phyloP scores from a whole-genome alignment of 2,797 vertebrate species.

The Rhinatrema bivittatum region DNA sequence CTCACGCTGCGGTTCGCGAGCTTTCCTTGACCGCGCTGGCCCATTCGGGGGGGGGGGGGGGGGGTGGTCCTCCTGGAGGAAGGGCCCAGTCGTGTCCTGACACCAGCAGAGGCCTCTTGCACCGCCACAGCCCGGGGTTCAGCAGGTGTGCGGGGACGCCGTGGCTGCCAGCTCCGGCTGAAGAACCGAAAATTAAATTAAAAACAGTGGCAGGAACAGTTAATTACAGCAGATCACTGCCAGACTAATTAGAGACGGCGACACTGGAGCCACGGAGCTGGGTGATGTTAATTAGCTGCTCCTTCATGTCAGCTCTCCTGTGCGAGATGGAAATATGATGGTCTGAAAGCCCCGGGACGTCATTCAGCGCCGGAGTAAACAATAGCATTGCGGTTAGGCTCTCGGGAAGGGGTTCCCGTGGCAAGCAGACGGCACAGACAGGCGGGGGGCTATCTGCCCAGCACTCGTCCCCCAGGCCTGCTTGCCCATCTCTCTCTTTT shows the following conservation, averaged over 20 bases:
- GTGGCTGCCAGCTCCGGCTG: conserved; percentile 29
- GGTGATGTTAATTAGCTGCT: conserved; percentile 66
- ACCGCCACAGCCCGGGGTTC: conserved; percentile 14
- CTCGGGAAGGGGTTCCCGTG: too few relatives aligned
- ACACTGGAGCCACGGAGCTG: conserved; percentile 58
- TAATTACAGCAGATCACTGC: conserved; percentile 68
- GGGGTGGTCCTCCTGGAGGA: too few relatives aligned
- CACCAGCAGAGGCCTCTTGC: background rate
- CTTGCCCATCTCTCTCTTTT: too few relatives aligned
- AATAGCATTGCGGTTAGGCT: too few relatives aligned
- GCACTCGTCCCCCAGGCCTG: too few relatives aligned
- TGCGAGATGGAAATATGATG: conserved; percentile 45
- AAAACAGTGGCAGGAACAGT: conserved; percentile 56
- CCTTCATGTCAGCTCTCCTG: conserved; percentile 58
- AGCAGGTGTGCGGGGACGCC: conserved; percentile 8
- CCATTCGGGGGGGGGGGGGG: too few relatives aligned
- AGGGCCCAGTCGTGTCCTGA: background rate
- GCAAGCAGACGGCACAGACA: too few relatives aligned
- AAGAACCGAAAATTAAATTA: conserved; percentile 64
- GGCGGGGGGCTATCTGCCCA: too few relatives aligned
- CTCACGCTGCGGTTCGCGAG: too few relatives aligned
- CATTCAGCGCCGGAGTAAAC: too few relatives aligned
- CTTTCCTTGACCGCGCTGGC: too few relatives aligned
- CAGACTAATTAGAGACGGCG: conserved; percentile 64
- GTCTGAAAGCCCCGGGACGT: too few relatives aligned